These are phyloP conservation scores for Rhadina sibilatrix DNA, from an alignment of 2,113 vertebrate genomes.

Conservation along the genomic window DNA sequence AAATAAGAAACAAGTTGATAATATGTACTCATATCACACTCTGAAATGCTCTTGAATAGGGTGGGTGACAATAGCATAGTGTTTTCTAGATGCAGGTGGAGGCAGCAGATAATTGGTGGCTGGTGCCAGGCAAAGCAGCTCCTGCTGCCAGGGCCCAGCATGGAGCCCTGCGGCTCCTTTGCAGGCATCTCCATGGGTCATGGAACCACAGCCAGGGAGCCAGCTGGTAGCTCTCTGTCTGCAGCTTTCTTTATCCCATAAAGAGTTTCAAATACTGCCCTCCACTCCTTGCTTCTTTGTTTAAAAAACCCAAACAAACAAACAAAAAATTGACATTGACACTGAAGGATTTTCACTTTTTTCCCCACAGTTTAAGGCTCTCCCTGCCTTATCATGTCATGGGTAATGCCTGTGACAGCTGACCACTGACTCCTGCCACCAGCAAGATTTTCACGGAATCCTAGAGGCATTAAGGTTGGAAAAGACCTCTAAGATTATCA, in stretches of 20 bases:
- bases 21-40: background rate
- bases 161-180: background rate
- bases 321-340: no score
- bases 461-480: background rate
- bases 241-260: background rate
- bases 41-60: background rate
- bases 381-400: background rate
- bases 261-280: background rate
- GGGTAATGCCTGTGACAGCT: background rate
- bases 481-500: background rate
- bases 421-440: rapidly evolving
- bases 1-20: background rate
- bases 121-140: background rate
- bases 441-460: background rate
- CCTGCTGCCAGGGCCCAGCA: background rate
- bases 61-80: background rate
- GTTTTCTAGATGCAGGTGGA: background rate
- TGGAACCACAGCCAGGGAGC: background rate
- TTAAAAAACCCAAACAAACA: no score
- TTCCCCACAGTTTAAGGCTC: rapidly evolving
- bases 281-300: background rate
- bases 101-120: background rate
- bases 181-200: rapidly evolving
- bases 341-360: background rate
- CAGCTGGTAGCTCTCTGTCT: background rate